A percentile compares a stretch with the other conserved stretches of the same genome.
Evolutionary conservation across 2,113 vertebrate species (phyloP).

Genomic region (Mus spicilegus): DNA sequence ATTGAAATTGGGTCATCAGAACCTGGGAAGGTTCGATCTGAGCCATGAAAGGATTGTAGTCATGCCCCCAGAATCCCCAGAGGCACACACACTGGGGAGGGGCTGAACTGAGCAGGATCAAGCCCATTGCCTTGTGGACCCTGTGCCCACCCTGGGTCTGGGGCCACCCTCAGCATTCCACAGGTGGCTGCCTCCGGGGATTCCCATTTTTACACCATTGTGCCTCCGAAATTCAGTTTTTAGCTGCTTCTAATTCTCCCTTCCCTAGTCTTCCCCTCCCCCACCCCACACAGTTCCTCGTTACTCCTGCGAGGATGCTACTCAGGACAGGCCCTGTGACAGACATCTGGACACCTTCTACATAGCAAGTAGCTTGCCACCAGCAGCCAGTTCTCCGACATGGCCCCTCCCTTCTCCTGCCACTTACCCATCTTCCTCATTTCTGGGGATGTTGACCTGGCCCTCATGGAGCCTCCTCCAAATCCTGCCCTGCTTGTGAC

Average conservation of each 20-base stretch:
- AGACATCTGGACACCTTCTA: too few species aligned
- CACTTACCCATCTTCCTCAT: background rate
- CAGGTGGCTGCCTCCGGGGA: background rate
- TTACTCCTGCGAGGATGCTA: too few species aligned
- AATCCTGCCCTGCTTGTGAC: background rate
- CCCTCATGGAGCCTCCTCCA: background rate
- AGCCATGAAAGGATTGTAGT: background rate
- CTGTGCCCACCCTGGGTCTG: background rate
- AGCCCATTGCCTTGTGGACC: background rate
- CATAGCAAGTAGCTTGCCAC: background rate
- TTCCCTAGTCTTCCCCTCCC: too few species aligned
- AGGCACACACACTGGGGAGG: background rate
- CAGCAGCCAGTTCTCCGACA: background rate
- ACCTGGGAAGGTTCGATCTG: background rate
- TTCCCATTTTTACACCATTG: too few species aligned
- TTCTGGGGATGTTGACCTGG: background rate
- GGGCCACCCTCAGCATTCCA: background rate
- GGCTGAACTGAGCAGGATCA: background rate
- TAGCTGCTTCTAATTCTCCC: background rate
- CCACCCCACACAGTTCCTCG: too few species aligned
- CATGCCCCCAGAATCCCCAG: accelerated
- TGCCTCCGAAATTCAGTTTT: background rate
- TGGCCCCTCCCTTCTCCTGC: background rate
- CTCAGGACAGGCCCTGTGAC: background rate
- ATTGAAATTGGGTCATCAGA: background rate